phyloP scores from a whole-genome alignment of 2,113 vertebrate genomes.

The Aptenodytes patagonicus region DNA sequence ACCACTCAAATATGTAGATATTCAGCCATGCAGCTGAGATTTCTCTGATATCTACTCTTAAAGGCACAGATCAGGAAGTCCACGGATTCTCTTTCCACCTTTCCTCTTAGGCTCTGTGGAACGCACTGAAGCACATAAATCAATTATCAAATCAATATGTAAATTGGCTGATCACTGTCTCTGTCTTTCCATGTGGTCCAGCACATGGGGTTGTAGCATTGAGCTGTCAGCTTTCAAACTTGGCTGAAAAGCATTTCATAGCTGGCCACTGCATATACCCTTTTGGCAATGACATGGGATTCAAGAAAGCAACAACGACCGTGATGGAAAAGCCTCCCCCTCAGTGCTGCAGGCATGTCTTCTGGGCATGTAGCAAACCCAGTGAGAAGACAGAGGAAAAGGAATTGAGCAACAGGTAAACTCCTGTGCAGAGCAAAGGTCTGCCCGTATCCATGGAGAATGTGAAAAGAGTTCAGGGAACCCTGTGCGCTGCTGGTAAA shows the following conservation, averaged over 20 bases:
- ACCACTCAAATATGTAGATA: background rate
- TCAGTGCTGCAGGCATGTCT: background rate
- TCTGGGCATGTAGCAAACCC: background rate
- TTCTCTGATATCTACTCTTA: background rate
- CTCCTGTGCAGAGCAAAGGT: background rate
- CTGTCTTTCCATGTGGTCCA: background rate
- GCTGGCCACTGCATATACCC: background rate
- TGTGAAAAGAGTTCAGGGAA: background rate
- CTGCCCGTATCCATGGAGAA: conserved; percentile 53
- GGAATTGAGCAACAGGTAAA: background rate
- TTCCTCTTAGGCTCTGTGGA: background rate
- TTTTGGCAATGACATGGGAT: background rate
- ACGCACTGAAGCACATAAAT: background rate
- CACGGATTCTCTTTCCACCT: background rate
- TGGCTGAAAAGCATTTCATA: background rate
- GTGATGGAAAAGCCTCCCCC: background rate
- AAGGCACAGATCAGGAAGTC: background rate
- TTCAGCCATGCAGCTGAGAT: background rate
- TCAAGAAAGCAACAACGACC: background rate
- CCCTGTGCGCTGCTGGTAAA: conserved; percentile 13
- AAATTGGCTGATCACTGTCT: background rate
- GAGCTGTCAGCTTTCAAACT: background rate
- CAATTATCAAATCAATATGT: background rate
- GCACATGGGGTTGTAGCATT: background rate
- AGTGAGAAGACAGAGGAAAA: background rate